A percentile compares a stretch with the other conserved stretches of the same genome.
Evolutionary conservation across 92 coral and sea anemone genomes (phyloP).

Genomic region (Umimayanthus chanpuru): DNA sequence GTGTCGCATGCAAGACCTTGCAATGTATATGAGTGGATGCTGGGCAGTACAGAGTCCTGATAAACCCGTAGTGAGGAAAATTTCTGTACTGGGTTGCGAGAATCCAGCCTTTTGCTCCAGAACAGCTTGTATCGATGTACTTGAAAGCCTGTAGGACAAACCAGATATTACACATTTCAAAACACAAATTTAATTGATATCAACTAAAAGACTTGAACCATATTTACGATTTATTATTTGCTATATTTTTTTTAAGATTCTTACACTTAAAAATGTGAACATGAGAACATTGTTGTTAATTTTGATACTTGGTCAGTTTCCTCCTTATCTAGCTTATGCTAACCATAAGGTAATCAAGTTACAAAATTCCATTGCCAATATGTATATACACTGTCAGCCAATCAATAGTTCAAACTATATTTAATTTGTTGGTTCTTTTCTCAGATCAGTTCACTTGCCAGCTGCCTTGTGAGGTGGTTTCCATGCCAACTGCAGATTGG

Average conservation of each 20-base stretch:
- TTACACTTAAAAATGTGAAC: too few species aligned
- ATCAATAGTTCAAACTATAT: too few species aligned
- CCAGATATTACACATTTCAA: neutral
- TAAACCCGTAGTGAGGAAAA: slow-evolving; percentile 6
- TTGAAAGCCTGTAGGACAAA: slow-evolving; percentile 10
- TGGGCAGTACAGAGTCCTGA: neutral
- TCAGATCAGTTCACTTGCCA: neutral
- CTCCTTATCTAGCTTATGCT: too few species aligned
- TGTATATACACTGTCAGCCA: too few species aligned
- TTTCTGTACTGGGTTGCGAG: neutral
- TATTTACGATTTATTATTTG: too few species aligned
- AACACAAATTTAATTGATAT: neutral
- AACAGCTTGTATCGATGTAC: slow-evolving; percentile 33
- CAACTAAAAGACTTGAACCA: too few species aligned
- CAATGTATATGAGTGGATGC: neutral
- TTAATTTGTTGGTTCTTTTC: too few species aligned
- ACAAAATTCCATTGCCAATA: too few species aligned
- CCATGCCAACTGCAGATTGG: slow-evolving; percentile 18
- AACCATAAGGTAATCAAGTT: too few species aligned
- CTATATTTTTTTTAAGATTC: too few species aligned
- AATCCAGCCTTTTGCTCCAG: slow-evolving; percentile 19
- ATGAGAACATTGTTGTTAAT: too few species aligned
- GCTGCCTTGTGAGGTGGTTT: slow-evolving; percentile 5
- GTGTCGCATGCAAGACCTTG: neutral
- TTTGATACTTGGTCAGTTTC: too few species aligned